Evolutionary conservation across 1,140 invertebrate species (phyloP), one percentile per base, ranked within the genome.

Genomic region (Idris sp.): DNA sequence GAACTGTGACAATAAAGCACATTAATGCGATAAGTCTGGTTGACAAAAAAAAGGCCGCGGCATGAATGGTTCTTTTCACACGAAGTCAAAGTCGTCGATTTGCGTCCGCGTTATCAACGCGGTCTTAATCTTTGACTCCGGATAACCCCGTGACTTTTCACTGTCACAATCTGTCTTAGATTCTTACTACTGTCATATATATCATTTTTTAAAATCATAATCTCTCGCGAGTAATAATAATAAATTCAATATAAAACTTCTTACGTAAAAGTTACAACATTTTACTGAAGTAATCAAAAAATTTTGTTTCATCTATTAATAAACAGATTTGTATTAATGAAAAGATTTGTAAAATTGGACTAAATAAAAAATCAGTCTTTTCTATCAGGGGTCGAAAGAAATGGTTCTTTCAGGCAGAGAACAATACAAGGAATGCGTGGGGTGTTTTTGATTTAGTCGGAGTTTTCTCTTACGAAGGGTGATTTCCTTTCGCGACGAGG

Each of bases 121-220:
- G 26, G n/a, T 64, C 30, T 61, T 49, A 79, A 81, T 77, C 80
- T 71, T 65, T 79, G 77, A 76, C 78, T 77, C 14, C 38, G 61
- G 84, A 86, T 84, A 86, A 86, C 83, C 83, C 62, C 74, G 31
- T 38, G 54, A 76, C 74, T 75, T 65, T 64, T 71, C 74, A 79
- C 76, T 79, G 76, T 84, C 79, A 81, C 78, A 81, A 84, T 82
- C 82, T 80, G 79, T 85, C 82, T 81, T 68, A 59, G 31, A 65
- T 69, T 61, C 54, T 51, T 65, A 51, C 65, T 38, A 26, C 31
- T 19, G 28, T 75, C 65, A 59, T 69, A 51, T 64, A 69, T n/a
- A n/a, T n/a, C n/a, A n/a, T n/a, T n/a, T n/a, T n/a, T n/a, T n/a
- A n/a, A n/a, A n/a, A 64, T 53, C 58, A 38, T 54, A 75, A 67